Evolutionary conservation across 2,797 vertebrate species (phyloP), one percentile per base, ranked within the genome.

Genomic region (Premnoplex brunnescens): DNA sequence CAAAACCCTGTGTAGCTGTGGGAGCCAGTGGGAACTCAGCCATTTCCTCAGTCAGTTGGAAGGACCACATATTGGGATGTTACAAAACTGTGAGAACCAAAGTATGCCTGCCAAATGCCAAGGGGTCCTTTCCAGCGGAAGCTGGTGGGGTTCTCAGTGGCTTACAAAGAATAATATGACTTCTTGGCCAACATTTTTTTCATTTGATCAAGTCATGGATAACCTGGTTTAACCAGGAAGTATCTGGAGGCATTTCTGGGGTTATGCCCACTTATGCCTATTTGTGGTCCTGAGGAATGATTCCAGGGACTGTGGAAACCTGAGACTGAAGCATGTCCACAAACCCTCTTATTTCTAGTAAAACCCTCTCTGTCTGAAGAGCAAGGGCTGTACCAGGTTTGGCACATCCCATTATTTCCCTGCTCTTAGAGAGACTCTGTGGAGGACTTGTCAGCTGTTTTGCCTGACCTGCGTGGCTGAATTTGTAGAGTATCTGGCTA

Each of bases 61-160:
- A 80, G 37, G 9, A 8, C 27, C 43, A 9, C 3, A 1, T 67
- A 83, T 76, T 32, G 44, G 75, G 37, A 20, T 3, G 4, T 54
- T 44, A 14, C 21, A n/a, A 13, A 16, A 23, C 20, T 0, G 0
- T 66, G 74, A 75, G 39, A 81, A 56, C 28, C 1, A 1, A 60
- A 68, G n/a, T 0, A 22, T 23, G 5, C 23, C 10, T 39, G 55
- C 26, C 64, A 81, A 68, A 59, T 30, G 39, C 32, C 32, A 18
- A 56, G 39, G 26, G 26, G 18, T 71, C 26, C 32, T 56, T 85
- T 59, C 51, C 52, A 18, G 24, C 12, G 60, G 43, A 63, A 88
- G 10, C 26, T 44, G 32, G 9, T 30, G 56, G 34, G 16, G 9
- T 23, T 80, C 55, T 79, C 52, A 8, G 32, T 30, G 58, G 34